Percentiles rank a stretch among this genome's conserved stretches.
Evolutionary conservation across 2,113 vertebrate genomes (phyloP).

Genomic region (Phyllostomus discolor): DNA sequence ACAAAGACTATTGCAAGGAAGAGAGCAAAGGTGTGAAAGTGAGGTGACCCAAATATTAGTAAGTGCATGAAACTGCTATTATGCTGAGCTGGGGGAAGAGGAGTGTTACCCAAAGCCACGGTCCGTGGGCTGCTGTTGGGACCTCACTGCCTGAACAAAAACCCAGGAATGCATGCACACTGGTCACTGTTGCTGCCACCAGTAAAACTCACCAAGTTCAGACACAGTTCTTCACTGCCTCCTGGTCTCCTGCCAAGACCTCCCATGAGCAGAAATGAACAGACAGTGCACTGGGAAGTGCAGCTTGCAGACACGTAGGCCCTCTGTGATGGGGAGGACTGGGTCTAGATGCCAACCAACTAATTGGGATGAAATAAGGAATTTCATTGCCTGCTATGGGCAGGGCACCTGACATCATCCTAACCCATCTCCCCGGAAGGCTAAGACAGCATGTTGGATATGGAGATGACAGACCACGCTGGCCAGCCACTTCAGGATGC

Average conservation of each 20-base stretch:
- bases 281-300: background rate
- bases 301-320: background rate
- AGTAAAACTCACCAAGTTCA: background rate
- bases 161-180: no score
- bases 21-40: background rate
- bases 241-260: background rate
- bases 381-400: background rate
- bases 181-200: background rate
- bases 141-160: no score
- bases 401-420: background rate
- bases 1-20: background rate
- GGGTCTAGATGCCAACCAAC: background rate
- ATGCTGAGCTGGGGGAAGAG: background rate
- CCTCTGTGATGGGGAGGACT: background rate
- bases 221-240: background rate
- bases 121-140: background rate
- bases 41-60: background rate
- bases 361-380: background rate
- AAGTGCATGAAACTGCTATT: no score
- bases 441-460: background rate
- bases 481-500: background rate
- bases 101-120: background rate
- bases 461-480: background rate
- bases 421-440: background rate
- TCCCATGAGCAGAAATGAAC: background rate